Percentiles rank a stretch among this genome's conserved stretches.
Conservation (phyloP, 2,113 vertebrate species). For the Atlantisia rogersi region DNA sequence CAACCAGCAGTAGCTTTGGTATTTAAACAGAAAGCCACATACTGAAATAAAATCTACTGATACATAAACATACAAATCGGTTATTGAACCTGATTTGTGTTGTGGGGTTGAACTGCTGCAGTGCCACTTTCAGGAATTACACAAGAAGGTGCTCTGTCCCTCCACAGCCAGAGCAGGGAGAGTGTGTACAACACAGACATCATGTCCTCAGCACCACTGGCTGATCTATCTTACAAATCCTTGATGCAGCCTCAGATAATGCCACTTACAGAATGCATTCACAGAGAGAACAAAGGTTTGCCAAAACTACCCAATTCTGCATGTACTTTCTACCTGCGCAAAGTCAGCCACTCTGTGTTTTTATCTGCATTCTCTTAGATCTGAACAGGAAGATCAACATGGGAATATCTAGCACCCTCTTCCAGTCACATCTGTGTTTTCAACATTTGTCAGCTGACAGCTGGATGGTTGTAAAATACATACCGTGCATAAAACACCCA, state of each 20-base stretch:
- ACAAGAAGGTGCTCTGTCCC: background rate
- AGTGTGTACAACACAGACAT: fast-evolving
- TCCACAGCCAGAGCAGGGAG: background rate
- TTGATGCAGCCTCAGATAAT: background rate
- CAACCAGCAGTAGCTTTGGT: background rate
- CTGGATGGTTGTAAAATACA: background rate
- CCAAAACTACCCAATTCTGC: background rate
- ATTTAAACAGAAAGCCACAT: background rate
- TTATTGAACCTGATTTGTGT: background rate
- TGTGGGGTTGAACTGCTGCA: background rate
- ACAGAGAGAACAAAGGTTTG: background rate
- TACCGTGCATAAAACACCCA: background rate
- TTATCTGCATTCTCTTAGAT: background rate
- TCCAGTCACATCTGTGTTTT: background rate
- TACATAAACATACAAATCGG: background rate
- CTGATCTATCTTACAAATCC: background rate
- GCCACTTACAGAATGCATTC: background rate
- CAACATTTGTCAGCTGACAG: background rate
- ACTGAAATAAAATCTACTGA: background rate
- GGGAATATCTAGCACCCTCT: background rate
- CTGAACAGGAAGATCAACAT: background rate
- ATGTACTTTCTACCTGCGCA: background rate
- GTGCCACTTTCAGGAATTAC: background rate
- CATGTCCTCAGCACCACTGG: background rate
- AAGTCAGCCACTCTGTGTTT: background rate